Evolutionary conservation across 1,140 invertebrate species (phyloP).

Genomic region (Drosophila insularis): DNA sequence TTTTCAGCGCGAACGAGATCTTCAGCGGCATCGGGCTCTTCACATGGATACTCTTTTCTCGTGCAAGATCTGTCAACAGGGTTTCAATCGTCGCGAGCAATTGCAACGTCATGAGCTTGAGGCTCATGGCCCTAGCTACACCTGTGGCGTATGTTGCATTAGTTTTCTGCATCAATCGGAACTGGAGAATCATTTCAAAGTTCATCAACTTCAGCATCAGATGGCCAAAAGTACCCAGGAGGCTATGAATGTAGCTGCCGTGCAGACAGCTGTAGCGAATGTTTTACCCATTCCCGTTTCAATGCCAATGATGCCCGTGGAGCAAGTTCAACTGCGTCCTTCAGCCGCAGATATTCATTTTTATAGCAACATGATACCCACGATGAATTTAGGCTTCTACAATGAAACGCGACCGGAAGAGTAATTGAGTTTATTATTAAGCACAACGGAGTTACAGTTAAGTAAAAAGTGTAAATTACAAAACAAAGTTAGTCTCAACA

Average conservation of each 20-base stretch:
- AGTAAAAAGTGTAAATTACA: slow-evolving; percentile 11
- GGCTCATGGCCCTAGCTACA: slow-evolving; percentile 84
- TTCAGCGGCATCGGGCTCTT: slow-evolving; percentile 85
- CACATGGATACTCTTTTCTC: slow-evolving; percentile 86
- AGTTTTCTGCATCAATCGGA: slow-evolving; percentile 84
- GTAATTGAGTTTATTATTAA: slow-evolving; percentile 10
- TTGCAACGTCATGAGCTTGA: slow-evolving; percentile 86
- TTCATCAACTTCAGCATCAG: slow-evolving; percentile 82
- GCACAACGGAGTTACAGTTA: background rate
- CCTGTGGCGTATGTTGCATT: slow-evolving; percentile 84
- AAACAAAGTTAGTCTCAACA: too few relatives aligned
- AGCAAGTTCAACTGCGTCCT: slow-evolving; percentile 33
- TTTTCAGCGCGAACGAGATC: slow-evolving; percentile 86
- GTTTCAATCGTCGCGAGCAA: slow-evolving; percentile 87
- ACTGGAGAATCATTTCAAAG: slow-evolving; percentile 84
- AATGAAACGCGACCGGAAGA: slow-evolving; percentile 76
- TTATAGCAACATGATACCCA: slow-evolving; percentile 77
- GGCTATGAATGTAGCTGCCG: slow-evolving; percentile 52
- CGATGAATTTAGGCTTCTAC: slow-evolving; percentile 78
- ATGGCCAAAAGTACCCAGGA: slow-evolving; percentile 63
- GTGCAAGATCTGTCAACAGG: slow-evolving; percentile 86
- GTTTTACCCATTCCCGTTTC: background rate
- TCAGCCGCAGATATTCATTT: slow-evolving; percentile 68
- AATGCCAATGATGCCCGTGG: slow-evolving; percentile 18
- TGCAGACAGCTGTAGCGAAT: slow-evolving; percentile 12